Conservation (phyloP, 2,888 invertebrate genomes). For the Andrena flavipes region DNA sequence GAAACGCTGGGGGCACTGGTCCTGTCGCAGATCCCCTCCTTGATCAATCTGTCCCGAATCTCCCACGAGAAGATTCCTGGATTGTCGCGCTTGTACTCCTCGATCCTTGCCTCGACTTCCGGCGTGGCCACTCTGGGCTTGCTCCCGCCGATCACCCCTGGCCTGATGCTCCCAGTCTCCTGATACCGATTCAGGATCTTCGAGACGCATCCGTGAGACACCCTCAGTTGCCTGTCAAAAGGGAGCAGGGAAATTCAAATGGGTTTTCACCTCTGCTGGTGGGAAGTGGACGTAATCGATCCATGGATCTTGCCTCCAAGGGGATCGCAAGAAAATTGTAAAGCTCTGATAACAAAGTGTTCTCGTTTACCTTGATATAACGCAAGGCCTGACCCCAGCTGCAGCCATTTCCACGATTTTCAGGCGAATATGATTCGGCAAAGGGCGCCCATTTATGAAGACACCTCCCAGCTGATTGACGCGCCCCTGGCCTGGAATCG, state of each 20-base stretch:
- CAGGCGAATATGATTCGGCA: slow-evolving; percentile 97
- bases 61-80: slow-evolving; percentile 92
- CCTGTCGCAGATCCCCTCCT: slow-evolving; percentile 91
- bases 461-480: slow-evolving; percentile 99
- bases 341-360: neutral
- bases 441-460: slow-evolving; percentile 98
- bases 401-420: slow-evolving; percentile 99
- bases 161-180: slow-evolving; percentile 94
- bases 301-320: neutral
- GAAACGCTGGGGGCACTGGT: slow-evolving; percentile 93
- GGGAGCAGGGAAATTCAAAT: neutral
- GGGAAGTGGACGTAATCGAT: neutral
- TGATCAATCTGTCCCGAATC: slow-evolving; percentile 89
- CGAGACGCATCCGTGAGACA: slow-evolving; percentile 98
- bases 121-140: slow-evolving; percentile 92
- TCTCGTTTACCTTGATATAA: slow-evolving; percentile 89
- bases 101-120: slow-evolving; percentile 90
- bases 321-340: neutral
- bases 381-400: slow-evolving; percentile 97
- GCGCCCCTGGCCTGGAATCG: slow-evolving; percentile 93
- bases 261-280: neutral
- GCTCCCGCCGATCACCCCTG: slow-evolving; percentile 93
- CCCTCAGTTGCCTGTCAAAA: slow-evolving; percentile 90
- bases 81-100: slow-evolving; percentile 90
- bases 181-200: slow-evolving; percentile 98